Base-by-base conservation (phyloP, 1,140 invertebrate genomes). In the Caenorhabditis briggsae region DNA sequence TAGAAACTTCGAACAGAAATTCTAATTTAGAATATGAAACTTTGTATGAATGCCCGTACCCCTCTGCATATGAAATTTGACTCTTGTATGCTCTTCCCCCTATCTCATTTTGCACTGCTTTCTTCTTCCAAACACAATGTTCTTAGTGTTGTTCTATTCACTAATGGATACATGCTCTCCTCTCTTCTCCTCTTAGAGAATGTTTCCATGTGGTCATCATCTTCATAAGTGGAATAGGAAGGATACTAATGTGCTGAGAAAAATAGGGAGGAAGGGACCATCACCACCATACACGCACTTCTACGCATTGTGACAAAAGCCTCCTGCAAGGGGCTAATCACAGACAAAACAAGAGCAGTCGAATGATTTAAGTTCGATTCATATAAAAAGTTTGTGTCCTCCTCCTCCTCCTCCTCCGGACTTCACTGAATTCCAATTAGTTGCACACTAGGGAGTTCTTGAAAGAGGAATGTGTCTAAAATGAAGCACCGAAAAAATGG, bases 381-480 rank as follows among this genome's bases (percentile, higher is more conserved):
- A 78, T 23, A 78, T 12, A 50, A 78, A 12, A 33, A 18, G n/a
- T 18, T 78, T 78, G 8, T 50, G 41, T 46, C 23, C 33, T 33
- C 18, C 9, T 33, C 20, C 20, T 46, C 23, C 33, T 33, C 18
- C 9, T 33, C 20, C 20, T 23, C 33, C 61, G 6, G 65, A 50
- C 70, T 78, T 48, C 70, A 53, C 70, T 20, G 70, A 78, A 78
- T 78, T 78, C 70, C 70, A 78, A 78, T 78, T 78, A 78, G 70
- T 78, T 78, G 70, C 70, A 78, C 70, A 78, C 70, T 53, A 43
- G 70, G 70, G 70, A 78, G 70, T 78, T 78, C 70, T 78, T 78
- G 70, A 78, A n/a, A 11, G 7, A 23, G n/a, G 33, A 33, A 33
- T 33, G 33, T 33, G 33, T 33, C 33, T 33, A 65, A 59, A n/a